phyloP scores from a whole-genome alignment of 2,113 vertebrate species.

The Epinephelus fuscoguttatus region DNA sequence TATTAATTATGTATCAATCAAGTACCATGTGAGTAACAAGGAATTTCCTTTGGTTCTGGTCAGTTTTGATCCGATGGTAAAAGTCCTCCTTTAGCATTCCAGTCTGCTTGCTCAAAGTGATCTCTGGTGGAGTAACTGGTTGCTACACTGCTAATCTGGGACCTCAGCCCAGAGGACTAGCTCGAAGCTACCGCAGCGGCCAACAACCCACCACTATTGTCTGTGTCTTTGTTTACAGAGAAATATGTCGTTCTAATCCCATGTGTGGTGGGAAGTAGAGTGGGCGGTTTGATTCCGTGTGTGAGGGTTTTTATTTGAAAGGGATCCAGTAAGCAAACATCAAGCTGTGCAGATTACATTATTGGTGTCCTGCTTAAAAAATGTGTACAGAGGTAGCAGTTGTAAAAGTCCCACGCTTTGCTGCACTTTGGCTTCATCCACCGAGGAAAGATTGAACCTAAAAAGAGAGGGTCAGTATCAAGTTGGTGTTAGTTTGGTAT shows the following conservation, averaged over 20 bases:
- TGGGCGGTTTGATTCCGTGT: constrained; percentile 67
- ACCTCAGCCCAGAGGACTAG: constrained; percentile 66
- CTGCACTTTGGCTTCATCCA: constrained; percentile 23
- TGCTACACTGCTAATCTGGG: constrained; percentile 68
- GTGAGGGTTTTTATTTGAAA: constrained; percentile 63
- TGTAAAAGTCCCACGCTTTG: constrained; percentile 49
- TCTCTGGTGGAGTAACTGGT: constrained; percentile 34
- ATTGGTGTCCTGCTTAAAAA: constrained; percentile 52
- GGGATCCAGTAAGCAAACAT: constrained; percentile 59
- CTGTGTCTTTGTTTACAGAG: constrained; percentile 72
- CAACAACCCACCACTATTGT: constrained; percentile 75
- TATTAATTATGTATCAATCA: constrained; percentile 35
- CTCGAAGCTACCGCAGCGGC: constrained; percentile 60
- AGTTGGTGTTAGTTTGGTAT: constrained; percentile 16
- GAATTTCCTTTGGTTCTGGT: constrained; percentile 21
- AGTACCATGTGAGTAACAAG: neutral
- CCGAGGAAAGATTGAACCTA: neutral
- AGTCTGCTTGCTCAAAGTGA: constrained; percentile 31
- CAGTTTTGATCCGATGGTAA: constrained; percentile 7
- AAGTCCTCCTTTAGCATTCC: constrained; percentile 22
- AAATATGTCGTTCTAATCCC: constrained; percentile 75
- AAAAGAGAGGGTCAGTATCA: neutral
- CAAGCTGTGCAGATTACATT: constrained; percentile 61
- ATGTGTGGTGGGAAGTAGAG: constrained; percentile 71
- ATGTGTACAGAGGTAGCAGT: constrained; percentile 32